Evolutionary conservation across 2,888 invertebrate genomes (phyloP), one percentile per base, ranked within the genome.

Genomic region (Onthophagus sagittarius): DNA sequence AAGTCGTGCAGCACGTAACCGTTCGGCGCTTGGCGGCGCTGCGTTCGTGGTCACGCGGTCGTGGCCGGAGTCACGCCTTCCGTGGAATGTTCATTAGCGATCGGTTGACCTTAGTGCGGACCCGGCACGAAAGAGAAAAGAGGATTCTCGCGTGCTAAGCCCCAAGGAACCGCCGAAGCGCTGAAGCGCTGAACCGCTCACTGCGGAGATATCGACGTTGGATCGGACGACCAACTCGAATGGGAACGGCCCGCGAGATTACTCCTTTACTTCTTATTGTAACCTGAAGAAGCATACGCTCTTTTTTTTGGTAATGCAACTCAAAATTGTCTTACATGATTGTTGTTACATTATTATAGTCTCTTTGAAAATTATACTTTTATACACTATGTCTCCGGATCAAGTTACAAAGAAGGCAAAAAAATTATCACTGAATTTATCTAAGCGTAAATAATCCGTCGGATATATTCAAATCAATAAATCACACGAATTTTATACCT

Each of bases 1-100:
- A 23, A 15, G 67, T 67, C 23, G 67, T 67, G 9, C 67, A n/a
- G 31, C 31, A 67, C 32, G 67, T 67, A 32, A 31, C 67, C 67
- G 67, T 23, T 9, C 31, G 31, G 67, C 67, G 67, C 23, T 9
- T n/a, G 31, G 67, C 67, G 75, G 74, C 76, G 71, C 70, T 73
- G 71, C 74, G 15, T 73, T 69, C 75, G 71, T 70, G 75, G 73
- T 73, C 72, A 69, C 72, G 74, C 62, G 62, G 32, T 67, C 71
- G 74, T 70, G 72, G 72, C 73, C 73, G 75, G 74, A 77, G 79
- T 77, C 78, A 78, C 78, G 77, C 75, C 76, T 76, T 72, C 71
- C 65, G 74, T 78, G 78, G 80, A 80, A 80, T 80, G 79, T 80
- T 79, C 79, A 80, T 80, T 80, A 80, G 79, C 79, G 77, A 78